These are phyloP conservation scores for Anastrepha obliqua DNA, from an alignment of 1,140 invertebrate genomes.

Conservation along the genomic window DNA sequence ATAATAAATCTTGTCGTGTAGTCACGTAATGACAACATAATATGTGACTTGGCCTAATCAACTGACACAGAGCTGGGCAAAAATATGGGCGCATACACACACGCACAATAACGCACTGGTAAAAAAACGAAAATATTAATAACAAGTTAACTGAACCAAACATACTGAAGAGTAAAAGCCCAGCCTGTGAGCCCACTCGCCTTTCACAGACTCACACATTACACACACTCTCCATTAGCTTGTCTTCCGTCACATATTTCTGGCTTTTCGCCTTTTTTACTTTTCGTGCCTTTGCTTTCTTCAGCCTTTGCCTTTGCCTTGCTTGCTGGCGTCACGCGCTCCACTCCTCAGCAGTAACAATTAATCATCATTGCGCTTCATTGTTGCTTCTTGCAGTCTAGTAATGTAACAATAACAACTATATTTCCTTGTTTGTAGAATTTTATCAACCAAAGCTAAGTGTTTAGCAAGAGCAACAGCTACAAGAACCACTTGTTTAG, in stretches of 20 bases:
- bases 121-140: neutral
- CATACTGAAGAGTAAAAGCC: no score
- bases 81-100: constrained; percentile 59
- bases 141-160: no score
- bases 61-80: constrained; percentile 58
- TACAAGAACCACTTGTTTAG: neutral
- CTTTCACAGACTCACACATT: neutral
- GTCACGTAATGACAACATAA: constrained; percentile 74
- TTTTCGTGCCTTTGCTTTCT: constrained; percentile 55
- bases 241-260: constrained; percentile 16
- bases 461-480: neutral
- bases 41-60: constrained; percentile 56
- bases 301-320: constrained; percentile 7
- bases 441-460: constrained; percentile 17
- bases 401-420: constrained; percentile 21
- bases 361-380: constrained; percentile 66
- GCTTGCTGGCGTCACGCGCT: constrained; percentile 17
- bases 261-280: constrained; percentile 27
- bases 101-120: constrained; percentile 21
- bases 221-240: neutral
- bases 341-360: constrained; percentile 60
- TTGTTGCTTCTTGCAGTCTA: neutral
- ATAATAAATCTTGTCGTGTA: constrained; percentile 74
- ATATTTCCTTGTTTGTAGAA: neutral
- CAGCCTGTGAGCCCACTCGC: neutral